These are phyloP conservation scores for Cydia splendana DNA, from an alignment of 1,140 invertebrate genomes.

Conservation along the genomic window DNA sequence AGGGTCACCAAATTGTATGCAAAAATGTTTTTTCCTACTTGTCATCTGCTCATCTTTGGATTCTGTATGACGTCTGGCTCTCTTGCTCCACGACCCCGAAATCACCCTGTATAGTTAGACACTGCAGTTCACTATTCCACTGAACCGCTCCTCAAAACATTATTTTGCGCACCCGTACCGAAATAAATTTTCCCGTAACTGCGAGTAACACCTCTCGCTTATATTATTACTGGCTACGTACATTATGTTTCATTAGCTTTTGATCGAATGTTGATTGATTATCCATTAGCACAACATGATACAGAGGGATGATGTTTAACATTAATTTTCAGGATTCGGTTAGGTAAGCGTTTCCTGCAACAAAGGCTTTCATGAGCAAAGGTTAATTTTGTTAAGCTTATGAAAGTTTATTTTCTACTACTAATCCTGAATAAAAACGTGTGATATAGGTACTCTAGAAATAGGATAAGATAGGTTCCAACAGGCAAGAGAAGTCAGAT, in stretches of 20 bases:
- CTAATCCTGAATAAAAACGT: no score
- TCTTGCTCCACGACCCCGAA: no score
- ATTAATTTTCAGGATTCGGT: constrained; percentile 4
- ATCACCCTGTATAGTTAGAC: background rate
- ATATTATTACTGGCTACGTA: background rate
- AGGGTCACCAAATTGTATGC: no score
- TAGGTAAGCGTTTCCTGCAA: background rate
- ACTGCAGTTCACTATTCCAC: background rate
- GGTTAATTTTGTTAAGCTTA: background rate
- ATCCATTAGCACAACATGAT: constrained; percentile 16
- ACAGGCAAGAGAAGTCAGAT: no score
- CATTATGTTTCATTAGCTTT: constrained; percentile 19
- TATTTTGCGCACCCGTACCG: background rate
- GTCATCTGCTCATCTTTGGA: no score
- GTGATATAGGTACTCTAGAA: no score
- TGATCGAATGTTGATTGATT: constrained; percentile 20
- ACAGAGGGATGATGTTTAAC: background rate
- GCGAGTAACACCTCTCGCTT: constrained; percentile 2
- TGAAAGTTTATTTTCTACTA: no score
- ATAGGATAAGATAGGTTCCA: no score
- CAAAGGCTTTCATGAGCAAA: background rate
- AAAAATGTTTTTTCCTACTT: no score
- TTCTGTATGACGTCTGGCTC: no score
- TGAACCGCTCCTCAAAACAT: background rate
- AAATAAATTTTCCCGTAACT: background rate